Percentiles rank a stretch among this genome's conserved stretches.
These are phyloP conservation scores for Irena cyanogastra DNA, from an alignment of 2,113 vertebrate species.

Conservation along the genomic window DNA sequence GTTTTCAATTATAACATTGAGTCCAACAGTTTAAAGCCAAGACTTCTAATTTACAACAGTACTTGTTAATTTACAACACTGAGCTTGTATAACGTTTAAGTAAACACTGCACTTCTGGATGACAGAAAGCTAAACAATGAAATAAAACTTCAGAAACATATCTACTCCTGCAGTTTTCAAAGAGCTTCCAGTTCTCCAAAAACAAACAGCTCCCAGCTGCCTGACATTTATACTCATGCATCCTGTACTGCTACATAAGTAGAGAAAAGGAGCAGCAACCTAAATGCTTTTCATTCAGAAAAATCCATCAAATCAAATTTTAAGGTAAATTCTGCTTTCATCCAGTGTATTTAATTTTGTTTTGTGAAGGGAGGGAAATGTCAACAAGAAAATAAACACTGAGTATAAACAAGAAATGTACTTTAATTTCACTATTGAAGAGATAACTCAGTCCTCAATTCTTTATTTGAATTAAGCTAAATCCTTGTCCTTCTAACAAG, in stretches of 20 bases:
- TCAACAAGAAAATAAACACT: neutral
- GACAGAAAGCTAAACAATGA: slow-evolving; percentile 56
- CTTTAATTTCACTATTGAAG: neutral
- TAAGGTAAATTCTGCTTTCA: slow-evolving; percentile 12
- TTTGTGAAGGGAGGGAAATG: neutral
- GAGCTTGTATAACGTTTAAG: slow-evolving; percentile 55
- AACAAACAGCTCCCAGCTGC: slow-evolving; percentile 52
- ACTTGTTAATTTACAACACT: slow-evolving; percentile 59
- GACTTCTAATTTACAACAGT: slow-evolving; percentile 58
- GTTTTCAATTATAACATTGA: slow-evolving; percentile 62
- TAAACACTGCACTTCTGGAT: slow-evolving; percentile 62
- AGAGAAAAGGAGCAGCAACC: neutral
- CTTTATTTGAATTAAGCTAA: neutral
- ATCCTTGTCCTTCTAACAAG: neutral
- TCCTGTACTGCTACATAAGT: neutral
- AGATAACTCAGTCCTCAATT: neutral
- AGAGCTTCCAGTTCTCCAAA: slow-evolving; percentile 35
- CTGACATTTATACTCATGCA: neutral
- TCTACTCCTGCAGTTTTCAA: slow-evolving; percentile 57
- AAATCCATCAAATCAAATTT: neutral
- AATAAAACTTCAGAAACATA: slow-evolving; percentile 61
- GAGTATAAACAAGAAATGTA: neutral
- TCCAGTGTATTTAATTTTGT: neutral
- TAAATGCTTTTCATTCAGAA: neutral
- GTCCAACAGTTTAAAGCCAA: slow-evolving; percentile 57